Evolutionary conservation across 1,140 invertebrate species (phyloP).

Genomic region (Drosophila miranda): DNA sequence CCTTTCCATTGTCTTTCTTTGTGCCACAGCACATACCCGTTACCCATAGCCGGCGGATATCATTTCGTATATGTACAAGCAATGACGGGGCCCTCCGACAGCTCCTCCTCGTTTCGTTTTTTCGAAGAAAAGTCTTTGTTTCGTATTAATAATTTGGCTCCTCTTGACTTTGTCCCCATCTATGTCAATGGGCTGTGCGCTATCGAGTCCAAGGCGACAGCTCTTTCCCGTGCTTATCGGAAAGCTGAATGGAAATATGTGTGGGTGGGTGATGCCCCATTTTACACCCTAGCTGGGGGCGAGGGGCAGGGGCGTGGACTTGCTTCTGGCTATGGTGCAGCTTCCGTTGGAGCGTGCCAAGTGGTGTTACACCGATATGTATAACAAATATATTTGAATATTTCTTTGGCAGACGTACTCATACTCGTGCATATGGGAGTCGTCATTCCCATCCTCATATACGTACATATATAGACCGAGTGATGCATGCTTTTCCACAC

Average conservation of each 20-base stretch:
- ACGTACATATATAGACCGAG: slow-evolving; percentile 12
- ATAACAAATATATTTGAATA: slow-evolving; percentile 24
- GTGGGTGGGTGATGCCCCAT: not conserved
- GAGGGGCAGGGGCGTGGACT: not conserved
- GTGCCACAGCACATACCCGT: slow-evolving; percentile 30
- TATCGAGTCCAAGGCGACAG: slow-evolving; percentile 69
- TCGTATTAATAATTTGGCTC: slow-evolving; percentile 60
- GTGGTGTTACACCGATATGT: slow-evolving; percentile 5
- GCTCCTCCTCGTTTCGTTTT: slow-evolving; percentile 7
- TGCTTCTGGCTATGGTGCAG: slow-evolving; percentile 20
- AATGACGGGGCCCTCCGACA: slow-evolving; percentile 1
- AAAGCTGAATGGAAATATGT: slow-evolving; percentile 19
- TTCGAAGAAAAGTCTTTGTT: slow-evolving; percentile 52
- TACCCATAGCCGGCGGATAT: slow-evolving; percentile 57
- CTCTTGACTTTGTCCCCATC: slow-evolving; percentile 66
- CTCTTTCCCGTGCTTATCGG: slow-evolving; percentile 56
- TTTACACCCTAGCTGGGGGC: not conserved
- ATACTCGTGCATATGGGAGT: slow-evolving; percentile 1
- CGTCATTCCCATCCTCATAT: slow-evolving; percentile 11
- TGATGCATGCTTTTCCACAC: slow-evolving; percentile 43
- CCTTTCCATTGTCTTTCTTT: slow-evolving; percentile 26
- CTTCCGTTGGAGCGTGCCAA: slow-evolving; percentile 31
- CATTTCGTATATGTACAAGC: slow-evolving; percentile 31
- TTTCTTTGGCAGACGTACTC: slow-evolving; percentile 14
- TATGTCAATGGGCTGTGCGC: slow-evolving; percentile 57